Base-by-base conservation (phyloP, 2,113 vertebrate genomes). In the Phainopepla nitens region DNA sequence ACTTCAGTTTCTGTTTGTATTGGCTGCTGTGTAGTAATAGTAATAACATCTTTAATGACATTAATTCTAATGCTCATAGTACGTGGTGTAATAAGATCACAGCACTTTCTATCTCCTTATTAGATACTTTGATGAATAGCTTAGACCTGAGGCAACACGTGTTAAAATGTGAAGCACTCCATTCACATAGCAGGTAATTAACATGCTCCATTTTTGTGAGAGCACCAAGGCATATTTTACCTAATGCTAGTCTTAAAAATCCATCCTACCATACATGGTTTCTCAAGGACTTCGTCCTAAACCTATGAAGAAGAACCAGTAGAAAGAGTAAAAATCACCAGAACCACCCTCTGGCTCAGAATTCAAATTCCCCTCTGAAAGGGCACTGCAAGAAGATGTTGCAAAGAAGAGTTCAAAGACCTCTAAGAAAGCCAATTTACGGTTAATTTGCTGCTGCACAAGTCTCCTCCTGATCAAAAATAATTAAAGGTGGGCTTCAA, bases 401-500 rank as follows among this genome's bases (percentile, higher is more conserved):
- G 44, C 39, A 70, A 77, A 81, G 20, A 70, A 76, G 86, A 90
- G 35, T 87, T 83, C 50, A 77, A 78, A 92, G 81, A 87, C 29
- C 29, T 83, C 56, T 78, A 92, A 80, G 58, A 24, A 89, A n/a
- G 19, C 24, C 87, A 90, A 70, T 73, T 79, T 89, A 54, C 89
- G 64, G 58, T 80, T 92, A 93, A 90, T 90, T 78, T 77, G 23
- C 71, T 72, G 31, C 39, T 2, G 2, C 27, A 81, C 6, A 50
- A 50, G 35, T 54, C 72, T 86, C 28, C 20, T 62, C 29, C 33
- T 90, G 47, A 83, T 71, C n/a, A 83, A 76, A 92, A 92, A 80
- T 77, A 94, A 85, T 90, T 93, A 79, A 64, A 92, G 36, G 51
- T 93, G 68, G 35, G 44, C 60, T 96, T 79, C 69, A 77, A 86